These are phyloP conservation scores for Phania funesta DNA, from an alignment of 2,888 invertebrate genomes.

Conservation along the genomic window DNA sequence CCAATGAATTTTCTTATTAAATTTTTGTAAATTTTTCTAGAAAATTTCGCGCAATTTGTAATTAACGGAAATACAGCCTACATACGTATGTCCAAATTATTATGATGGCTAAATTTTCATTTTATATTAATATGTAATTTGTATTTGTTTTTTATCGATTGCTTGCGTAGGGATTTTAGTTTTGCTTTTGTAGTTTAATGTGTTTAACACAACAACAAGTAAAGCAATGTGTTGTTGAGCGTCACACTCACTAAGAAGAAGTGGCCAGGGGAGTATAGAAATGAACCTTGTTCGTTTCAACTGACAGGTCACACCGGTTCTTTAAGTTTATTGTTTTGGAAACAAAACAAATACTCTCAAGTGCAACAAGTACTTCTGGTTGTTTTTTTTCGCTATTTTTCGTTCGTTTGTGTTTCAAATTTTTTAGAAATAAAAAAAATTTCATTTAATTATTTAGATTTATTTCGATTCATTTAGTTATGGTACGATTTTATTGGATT, in stretches of 20 bases:
- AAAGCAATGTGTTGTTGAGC: not conserved
- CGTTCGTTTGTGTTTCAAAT: not conserved
- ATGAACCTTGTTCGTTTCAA: not conserved
- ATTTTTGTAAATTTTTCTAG: too few species aligned
- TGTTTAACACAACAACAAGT: not conserved
- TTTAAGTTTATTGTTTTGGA: conserved; percentile 47
- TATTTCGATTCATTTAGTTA: conserved; percentile 2
- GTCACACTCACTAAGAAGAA: too few species aligned
- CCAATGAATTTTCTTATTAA: too few species aligned
- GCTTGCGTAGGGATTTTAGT: not conserved
- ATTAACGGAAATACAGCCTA: too few species aligned
- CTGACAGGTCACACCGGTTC: conserved; percentile 59
- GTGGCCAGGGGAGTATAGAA: not conserved
- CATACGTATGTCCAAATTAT: not conserved
- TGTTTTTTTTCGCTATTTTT: conserved; percentile 8
- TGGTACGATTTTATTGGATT: not conserved
- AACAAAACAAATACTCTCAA: conserved; percentile 30
- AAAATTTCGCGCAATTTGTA: too few species aligned
- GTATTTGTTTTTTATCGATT: conserved; percentile 12
- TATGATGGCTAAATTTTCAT: not conserved
- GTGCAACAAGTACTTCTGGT: conserved; percentile 60
- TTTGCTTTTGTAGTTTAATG: not conserved
- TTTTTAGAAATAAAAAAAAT: not conserved
- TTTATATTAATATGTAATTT: not conserved
- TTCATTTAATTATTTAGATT: too few species aligned